phyloP scores from a whole-genome alignment of 2,113 vertebrate genomes.

The Colius striatus region DNA sequence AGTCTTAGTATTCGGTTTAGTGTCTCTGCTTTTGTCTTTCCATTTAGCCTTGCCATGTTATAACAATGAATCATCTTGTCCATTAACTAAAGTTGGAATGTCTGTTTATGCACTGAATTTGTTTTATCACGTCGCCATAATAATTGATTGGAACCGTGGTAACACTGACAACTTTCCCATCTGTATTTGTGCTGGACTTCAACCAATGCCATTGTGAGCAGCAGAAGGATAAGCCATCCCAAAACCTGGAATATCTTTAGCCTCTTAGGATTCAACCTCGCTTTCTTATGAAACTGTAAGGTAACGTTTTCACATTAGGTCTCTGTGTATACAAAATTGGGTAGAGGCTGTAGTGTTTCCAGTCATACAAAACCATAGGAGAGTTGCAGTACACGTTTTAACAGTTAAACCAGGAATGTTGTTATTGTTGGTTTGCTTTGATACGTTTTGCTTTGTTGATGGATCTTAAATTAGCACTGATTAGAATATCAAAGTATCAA shows the following conservation, averaged over 20 bases:
- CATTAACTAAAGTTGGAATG: constrained; percentile 66
- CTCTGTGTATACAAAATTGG: background rate
- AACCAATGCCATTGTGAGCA: constrained; percentile 19
- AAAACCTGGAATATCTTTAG: constrained; percentile 2
- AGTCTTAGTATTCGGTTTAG: background rate
- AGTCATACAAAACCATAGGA: background rate
- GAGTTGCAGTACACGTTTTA: background rate
- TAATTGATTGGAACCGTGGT: constrained; percentile 59
- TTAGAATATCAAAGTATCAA: background rate
- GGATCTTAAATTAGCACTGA: background rate
- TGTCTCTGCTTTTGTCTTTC: constrained; percentile 50
- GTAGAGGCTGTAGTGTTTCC: background rate
- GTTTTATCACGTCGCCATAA: constrained; percentile 59
- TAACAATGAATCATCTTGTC: constrained; percentile 71
- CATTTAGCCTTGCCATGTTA: constrained; percentile 46
- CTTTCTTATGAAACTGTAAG: background rate
- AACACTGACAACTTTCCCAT: constrained; percentile 57
- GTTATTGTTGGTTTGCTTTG: background rate
- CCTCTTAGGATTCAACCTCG: background rate
- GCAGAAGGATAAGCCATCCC: background rate
- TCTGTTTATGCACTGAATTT: constrained; percentile 57
- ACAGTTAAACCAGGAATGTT: background rate
- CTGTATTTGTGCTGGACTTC: constrained; percentile 32
- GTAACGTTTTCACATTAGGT: background rate
- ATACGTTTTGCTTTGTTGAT: background rate